Evolutionary conservation across 2,888 invertebrate genomes (phyloP), one percentile per base, ranked within the genome.

Genomic region (Neuroscelio doddi): DNA sequence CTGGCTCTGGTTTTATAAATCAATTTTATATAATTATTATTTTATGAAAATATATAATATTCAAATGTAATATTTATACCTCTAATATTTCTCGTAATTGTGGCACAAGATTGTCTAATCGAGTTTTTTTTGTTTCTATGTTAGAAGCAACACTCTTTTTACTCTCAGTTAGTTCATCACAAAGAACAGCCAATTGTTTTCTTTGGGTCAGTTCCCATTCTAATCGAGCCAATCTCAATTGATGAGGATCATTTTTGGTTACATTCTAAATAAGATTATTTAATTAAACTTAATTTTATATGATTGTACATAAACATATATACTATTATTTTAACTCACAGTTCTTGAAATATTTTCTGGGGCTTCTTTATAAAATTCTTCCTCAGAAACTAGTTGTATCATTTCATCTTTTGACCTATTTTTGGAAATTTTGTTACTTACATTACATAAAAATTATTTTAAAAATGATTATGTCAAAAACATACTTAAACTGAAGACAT

Each of bases 131-230:
- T 9, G 88, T 89, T 36, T 92, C 90, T 67, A 94, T 94, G 47
- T 91, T 92, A 32, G 90, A 88, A 1, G 90, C 90, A 1, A 95
- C 90, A 39, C 89, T 87, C 74, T 94, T 93, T 80, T 95, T 96
- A 24, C 90, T 90, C 16, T 90, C 88, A 32, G 93, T 89, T 4
- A 95, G 85, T 65, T 92, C 90, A 76, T 90, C 91, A 75, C 94
- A 93, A 21, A 93, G 88, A 29, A 90, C 88, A 0, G 95, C 90
- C 38, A 96, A 86, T 74, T 93, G 91, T 79, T 96, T 93, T 1
- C 98, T 88, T 81, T 97, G 94, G 12, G 91, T 90, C 46, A 97
- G 85, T 83, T 98, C 98, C 92, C 95, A 96, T 80, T 97, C 95
- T 26, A 98, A 86, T 64, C 96, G 89, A 16, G 95, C 94, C 64